Base-by-base conservation (phyloP, 1,140 invertebrate genomes). In the Ylistrum balloti region DNA sequence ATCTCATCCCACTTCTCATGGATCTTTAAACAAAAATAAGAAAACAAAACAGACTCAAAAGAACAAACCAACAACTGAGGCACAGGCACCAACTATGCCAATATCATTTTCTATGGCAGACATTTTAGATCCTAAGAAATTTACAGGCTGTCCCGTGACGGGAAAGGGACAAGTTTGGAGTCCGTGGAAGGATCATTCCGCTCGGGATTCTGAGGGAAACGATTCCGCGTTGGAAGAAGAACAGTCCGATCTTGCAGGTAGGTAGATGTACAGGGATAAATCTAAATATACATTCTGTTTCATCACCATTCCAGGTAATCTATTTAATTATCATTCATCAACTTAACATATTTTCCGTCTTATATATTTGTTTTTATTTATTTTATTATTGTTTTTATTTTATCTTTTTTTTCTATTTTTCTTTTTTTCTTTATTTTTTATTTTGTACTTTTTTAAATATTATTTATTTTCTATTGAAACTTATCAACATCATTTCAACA, bases 31-130 rank as follows among this genome's bases (percentile, higher is more conserved):
- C 86, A 86, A 86, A 34, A 10, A 0, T 86, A 38, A 86, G 15
- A 86, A 86, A 34, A 33, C 86, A 34, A 33, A 33, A 34, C 74
- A 74, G 28, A 28, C 22, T 74, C 17, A 7, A 74, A 28, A n/a
- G 22, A 74, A 7, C 20, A 74, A 28, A n/a, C 22, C 15, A 7
- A 1, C 56, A 7, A 28, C 38, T 35, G 15, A 48, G 45, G 15
- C 85, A 74, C 87, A 45, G 22, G 15, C 28, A 7, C n/a, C 41
- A 86, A 90, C 28, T n/a, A 38, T 41, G 45, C 89, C 92, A 0
- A 93, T 92, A 10, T 89, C 93, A n/a, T 94, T 94, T 91, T 92
- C 92, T 86, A 92, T 94, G n/a, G 85, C 91, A 34, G 93, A 94
- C 88, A 94, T 94, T 88, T 88, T 94, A 87, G 92, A 92, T 86